Percentiles rank a stretch among this genome's conserved stretches.
Evolutionary conservation across 2,113 vertebrate genomes (phyloP).

Genomic region (Lasiurus borealis): DNA sequence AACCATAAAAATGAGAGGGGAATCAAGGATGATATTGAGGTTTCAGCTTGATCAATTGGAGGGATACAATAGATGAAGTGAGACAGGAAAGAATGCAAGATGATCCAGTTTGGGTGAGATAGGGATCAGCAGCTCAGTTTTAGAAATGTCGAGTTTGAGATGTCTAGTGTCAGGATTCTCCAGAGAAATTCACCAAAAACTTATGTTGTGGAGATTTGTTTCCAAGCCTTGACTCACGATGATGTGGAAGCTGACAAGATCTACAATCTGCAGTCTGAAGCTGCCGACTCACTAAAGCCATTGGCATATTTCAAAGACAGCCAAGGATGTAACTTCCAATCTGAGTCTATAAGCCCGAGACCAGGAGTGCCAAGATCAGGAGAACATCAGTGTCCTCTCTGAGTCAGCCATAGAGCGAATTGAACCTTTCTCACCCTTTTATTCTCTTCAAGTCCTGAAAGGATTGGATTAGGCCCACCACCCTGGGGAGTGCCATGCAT

Average conservation of each 20-base stretch:
- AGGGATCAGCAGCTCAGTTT: neutral
- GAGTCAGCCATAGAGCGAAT: neutral
- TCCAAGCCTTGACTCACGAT: neutral
- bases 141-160: neutral
- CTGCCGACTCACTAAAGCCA: neutral
- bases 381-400: neutral
- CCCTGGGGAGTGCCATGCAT: neutral
- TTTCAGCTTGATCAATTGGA: neutral
- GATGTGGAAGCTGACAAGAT: neutral
- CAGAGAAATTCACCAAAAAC: neutral
- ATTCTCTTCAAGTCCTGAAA: neutral
- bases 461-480: neutral
- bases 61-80: neutral
- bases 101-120: neutral
- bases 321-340: neutral
- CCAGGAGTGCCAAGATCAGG: neutral
- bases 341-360: neutral
- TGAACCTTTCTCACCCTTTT: neutral
- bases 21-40: neutral
- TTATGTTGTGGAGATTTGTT: neutral
- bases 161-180: neutral
- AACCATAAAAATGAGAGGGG: neutral
- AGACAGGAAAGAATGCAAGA: neutral
- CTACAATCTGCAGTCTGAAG: neutral
- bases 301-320: neutral